phyloP scores from a whole-genome alignment of 1,140 invertebrate species.

The Thaumetopoea pityocampa region DNA sequence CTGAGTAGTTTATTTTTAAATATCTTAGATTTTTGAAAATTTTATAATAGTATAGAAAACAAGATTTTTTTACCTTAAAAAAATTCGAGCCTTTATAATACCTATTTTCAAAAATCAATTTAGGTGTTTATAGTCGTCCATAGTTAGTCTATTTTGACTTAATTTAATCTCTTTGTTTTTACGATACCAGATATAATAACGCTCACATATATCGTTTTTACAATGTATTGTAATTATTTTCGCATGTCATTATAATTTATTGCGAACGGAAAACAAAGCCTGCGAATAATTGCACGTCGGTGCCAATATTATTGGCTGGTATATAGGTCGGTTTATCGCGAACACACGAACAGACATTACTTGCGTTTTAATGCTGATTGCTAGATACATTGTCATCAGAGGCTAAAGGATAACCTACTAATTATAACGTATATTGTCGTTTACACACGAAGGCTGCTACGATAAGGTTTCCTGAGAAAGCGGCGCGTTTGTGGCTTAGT shows the following conservation, averaged over 20 bases:
- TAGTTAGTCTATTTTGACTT: too few relatives aligned
- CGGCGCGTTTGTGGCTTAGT: too few relatives aligned
- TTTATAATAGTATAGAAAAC: too few relatives aligned
- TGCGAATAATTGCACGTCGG: slow-evolving; percentile 4
- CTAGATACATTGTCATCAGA: slow-evolving; percentile 9
- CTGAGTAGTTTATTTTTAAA: too few relatives aligned
- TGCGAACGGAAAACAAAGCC: slow-evolving; percentile 13
- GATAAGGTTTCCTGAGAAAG: not conserved
- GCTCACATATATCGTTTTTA: slow-evolving; percentile 14
- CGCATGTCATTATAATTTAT: slow-evolving; percentile 20
- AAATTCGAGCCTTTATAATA: too few relatives aligned
- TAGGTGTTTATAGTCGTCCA: too few relatives aligned
- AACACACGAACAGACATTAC: slow-evolving; percentile 16
- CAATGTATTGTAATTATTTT: too few relatives aligned
- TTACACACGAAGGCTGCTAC: not conserved
- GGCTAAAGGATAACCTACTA: slow-evolving; percentile 6
- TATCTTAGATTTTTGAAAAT: too few relatives aligned
- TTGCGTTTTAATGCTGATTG: slow-evolving; percentile 8
- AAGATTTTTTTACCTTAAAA: too few relatives aligned
- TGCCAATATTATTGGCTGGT: slow-evolving; percentile 2
- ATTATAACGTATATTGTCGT: not conserved
- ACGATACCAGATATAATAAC: slow-evolving; percentile 3
- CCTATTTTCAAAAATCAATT: too few relatives aligned
- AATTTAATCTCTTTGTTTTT: not conserved
- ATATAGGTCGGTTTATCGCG: slow-evolving; percentile 17